phyloP scores from a whole-genome alignment of 2,888 invertebrate genomes.

The Caenorhabditis sp. region DNA sequence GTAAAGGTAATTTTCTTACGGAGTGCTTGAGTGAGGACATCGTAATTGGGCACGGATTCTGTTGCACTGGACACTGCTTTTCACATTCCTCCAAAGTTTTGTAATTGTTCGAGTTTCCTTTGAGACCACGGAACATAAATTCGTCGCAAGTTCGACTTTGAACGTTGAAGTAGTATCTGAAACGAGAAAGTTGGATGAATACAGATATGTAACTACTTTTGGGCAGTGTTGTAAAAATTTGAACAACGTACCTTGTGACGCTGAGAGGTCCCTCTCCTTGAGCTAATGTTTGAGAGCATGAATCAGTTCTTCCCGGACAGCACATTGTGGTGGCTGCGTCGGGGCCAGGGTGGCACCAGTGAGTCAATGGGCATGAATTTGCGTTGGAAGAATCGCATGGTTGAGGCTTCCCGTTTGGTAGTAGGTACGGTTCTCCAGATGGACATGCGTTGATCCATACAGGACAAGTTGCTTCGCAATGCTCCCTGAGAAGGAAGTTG shows the following conservation, averaged over 20 bases:
- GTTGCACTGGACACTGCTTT: slow-evolving; percentile 76
- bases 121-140: slow-evolving; percentile 78
- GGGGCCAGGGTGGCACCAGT: slow-evolving; percentile 78
- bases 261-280: slow-evolving; percentile 76
- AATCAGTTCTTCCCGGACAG: slow-evolving; percentile 78
- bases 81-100: slow-evolving; percentile 74
- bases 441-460: slow-evolving; percentile 80
- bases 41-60: slow-evolving; percentile 76
- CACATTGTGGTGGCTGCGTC: slow-evolving; percentile 77
- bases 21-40: slow-evolving; percentile 70
- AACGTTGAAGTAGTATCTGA: slow-evolving; percentile 77
- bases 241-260: slow-evolving; percentile 31
- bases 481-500: slow-evolving; percentile 79
- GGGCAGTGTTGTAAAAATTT: too few species aligned
- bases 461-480: slow-evolving; percentile 79
- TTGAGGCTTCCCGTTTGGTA: slow-evolving; percentile 69
- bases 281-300: slow-evolving; percentile 70
- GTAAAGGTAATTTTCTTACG: too few species aligned
- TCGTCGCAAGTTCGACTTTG: slow-evolving; percentile 73
- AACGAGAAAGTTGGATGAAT: neutral
- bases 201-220: too few species aligned
- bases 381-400: slow-evolving; percentile 63
- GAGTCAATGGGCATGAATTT: slow-evolving; percentile 75
- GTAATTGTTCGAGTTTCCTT: slow-evolving; percentile 82
- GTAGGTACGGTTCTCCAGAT: slow-evolving; percentile 76